Evolutionary conservation across 1,140 invertebrate genomes (phyloP), one percentile per base, ranked within the genome.

Genomic region (Drosophila orosa): DNA sequence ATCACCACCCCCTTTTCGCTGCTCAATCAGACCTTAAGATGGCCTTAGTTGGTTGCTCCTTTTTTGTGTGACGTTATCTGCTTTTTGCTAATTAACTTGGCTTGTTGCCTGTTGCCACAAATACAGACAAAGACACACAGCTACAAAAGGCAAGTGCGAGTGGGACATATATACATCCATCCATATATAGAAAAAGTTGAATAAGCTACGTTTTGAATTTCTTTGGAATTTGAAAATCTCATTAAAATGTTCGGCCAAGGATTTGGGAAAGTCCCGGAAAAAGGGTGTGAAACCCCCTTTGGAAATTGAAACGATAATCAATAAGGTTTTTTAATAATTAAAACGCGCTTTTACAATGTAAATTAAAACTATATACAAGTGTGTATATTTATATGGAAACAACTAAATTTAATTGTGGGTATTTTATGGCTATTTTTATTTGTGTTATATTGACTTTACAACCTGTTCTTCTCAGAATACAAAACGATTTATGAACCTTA

Each of bases 11-110:
- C 57, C 45, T 50, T 35, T 40, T 72, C 29, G 44, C 39, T 65
- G 57, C 63, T 52, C 61, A 54, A 45, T 59, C 55, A 57, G 52
- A 63, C 74, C 80, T 60, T 76, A 66, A 78, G 80, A 75, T 73
- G 80, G 72, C 72, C 72, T 76, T 80, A 81, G 78, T 77, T 69
- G 59, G 81, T 61, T 84, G 80, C 81, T 84, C 77, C 73, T 80
- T 85, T 85, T 77, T 85, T 85, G 67, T 85, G 82, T 71, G 81
- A 86, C 82, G 81, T 69, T 85, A 85, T 85, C 82, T 85, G 81
- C 78, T 85, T 85, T 86, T 85, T 85, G 82, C 82, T 85, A 85
- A 85, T 85, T 85, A 85, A 86, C 82, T 85, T 86, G 81, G 82
- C 78, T 71, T 71, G 65, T 69, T 84, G 81, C 73, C 66, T 85